A percentile compares a stretch with the other conserved stretches of the same genome.
Evolutionary conservation across 2,797 vertebrate species (phyloP).

Genomic region (Acanthopagrus latus): DNA sequence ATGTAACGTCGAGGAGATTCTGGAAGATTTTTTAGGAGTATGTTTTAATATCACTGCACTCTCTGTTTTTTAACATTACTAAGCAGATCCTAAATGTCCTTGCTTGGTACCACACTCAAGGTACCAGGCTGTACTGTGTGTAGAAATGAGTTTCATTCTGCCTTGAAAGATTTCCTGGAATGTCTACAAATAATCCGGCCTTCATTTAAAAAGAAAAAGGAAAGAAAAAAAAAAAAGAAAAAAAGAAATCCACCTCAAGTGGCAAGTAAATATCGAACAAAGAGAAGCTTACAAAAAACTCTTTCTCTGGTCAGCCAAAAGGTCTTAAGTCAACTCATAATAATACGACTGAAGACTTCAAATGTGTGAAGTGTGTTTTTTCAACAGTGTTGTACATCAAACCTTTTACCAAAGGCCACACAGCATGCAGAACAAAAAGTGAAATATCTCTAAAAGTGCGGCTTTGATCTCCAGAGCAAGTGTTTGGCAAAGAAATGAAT

Average conservation of each 20-base stretch:
- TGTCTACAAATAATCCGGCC: slow-evolving; percentile 51
- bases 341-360: slow-evolving; percentile 47
- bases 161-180: slow-evolving; percentile 56
- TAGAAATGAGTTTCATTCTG: slow-evolving; percentile 46
- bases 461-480: slow-evolving; percentile 65
- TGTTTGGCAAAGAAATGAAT: slow-evolving; percentile 56
- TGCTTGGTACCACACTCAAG: neutral
- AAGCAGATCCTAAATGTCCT: slow-evolving; percentile 8
- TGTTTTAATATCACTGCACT: neutral
- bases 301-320: slow-evolving; percentile 68
- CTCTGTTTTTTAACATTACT: slow-evolving; percentile 33
- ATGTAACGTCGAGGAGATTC: slow-evolving; percentile 13
- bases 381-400: slow-evolving; percentile 64
- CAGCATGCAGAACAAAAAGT: slow-evolving; percentile 63
- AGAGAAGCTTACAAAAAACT: slow-evolving; percentile 53
- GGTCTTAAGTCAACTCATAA: slow-evolving; percentile 64
- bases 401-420: slow-evolving; percentile 68
- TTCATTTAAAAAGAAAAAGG: slow-evolving; percentile 38
- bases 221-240: neutral
- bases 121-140: slow-evolving; percentile 45
- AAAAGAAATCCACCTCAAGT: slow-evolving; percentile 10
- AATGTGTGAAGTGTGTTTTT: slow-evolving; percentile 66
- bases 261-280: slow-evolving; percentile 58
- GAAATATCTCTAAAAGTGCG: slow-evolving; percentile 60
- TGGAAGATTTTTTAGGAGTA: slow-evolving; percentile 10